Evolutionary conservation across 1,140 invertebrate genomes (phyloP).

Genomic region (Phymorhynchus buccinoides): DNA sequence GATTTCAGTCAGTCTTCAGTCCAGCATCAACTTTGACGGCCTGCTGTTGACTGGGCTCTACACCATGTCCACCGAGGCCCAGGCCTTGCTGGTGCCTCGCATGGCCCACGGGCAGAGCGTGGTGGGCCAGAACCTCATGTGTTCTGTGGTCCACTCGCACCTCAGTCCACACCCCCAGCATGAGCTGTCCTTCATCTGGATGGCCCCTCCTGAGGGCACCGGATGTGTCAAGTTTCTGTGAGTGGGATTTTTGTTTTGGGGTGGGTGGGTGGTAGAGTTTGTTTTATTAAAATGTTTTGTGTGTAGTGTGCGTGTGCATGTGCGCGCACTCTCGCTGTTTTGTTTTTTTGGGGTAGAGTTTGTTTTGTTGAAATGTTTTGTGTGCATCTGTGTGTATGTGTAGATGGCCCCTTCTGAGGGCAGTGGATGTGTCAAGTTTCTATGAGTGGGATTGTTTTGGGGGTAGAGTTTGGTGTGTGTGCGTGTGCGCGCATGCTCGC

Average conservation of each 20-base stretch:
- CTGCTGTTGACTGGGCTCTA: constrained; percentile 74
- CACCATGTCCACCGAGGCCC: constrained; percentile 58
- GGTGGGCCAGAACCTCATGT: constrained; percentile 66
- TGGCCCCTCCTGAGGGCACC: constrained; percentile 72
- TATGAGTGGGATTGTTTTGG: constrained; percentile 67
- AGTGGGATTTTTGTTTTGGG: constrained; percentile 43
- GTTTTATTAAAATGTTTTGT: too few relatives aligned
- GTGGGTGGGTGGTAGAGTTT: too few relatives aligned
- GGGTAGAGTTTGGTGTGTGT: too few relatives aligned
- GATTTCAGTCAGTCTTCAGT: constrained; percentile 62
- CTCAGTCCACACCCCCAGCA: constrained; percentile 62
- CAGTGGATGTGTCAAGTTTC: constrained; percentile 74
- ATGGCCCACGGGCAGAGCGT: constrained; percentile 43
- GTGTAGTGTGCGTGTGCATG: too few relatives aligned
- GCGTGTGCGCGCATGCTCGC: too few relatives aligned
- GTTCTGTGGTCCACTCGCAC: constrained; percentile 72
- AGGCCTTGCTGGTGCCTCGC: constrained; percentile 43
- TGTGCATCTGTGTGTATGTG: too few relatives aligned
- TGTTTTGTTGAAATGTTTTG: too few relatives aligned
- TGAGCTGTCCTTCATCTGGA: constrained; percentile 72
- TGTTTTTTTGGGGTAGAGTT: too few relatives aligned
- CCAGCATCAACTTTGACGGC: constrained; percentile 72
- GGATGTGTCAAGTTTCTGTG: constrained; percentile 75
- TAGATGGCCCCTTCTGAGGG: constrained; percentile 74
- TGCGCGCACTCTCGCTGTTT: too few relatives aligned